These are phyloP conservation scores for Diadophis punctatus DNA, from an alignment of 2,113 vertebrate genomes.

Conservation along the genomic window DNA sequence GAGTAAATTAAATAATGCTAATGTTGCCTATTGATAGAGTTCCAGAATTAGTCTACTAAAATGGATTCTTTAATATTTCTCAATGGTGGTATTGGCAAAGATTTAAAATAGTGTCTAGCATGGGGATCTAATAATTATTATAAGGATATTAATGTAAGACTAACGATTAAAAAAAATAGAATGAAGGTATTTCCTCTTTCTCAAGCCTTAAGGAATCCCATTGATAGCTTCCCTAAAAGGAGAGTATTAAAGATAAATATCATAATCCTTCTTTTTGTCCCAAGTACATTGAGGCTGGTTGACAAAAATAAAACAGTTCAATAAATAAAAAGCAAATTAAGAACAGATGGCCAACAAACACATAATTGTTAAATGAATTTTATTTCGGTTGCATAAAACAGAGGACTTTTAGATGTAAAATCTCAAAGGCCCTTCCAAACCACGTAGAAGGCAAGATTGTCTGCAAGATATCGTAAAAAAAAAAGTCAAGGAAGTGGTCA, in stretches of 20 bases:
- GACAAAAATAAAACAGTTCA: not conserved
- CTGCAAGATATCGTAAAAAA: not conserved
- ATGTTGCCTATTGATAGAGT: not conserved
- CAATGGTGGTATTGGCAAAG: not conserved
- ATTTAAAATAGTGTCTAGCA: not conserved
- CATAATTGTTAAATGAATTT: not conserved
- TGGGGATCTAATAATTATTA: not conserved
- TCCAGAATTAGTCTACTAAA: not conserved
- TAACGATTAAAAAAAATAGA: not conserved
- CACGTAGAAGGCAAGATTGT: not conserved
- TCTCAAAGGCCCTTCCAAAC: not conserved
- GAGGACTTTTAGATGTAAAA: not conserved
- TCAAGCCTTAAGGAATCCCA: not conserved
- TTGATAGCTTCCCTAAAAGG: not conserved
- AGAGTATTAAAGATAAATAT: not conserved
- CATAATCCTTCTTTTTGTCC: not conserved
- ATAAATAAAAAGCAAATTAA: not conserved
- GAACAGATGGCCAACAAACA: not conserved
- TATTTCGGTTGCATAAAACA: not conserved
- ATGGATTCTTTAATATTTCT: not conserved
- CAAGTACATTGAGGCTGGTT: not conserved
- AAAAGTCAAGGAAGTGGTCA: not conserved
- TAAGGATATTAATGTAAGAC: not conserved
- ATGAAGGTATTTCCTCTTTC: not conserved
- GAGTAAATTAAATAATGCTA: not conserved